These are phyloP conservation scores for Polypedilum vanderplanki DNA, from an alignment of 1,140 invertebrate species.

Conservation along the genomic window DNA sequence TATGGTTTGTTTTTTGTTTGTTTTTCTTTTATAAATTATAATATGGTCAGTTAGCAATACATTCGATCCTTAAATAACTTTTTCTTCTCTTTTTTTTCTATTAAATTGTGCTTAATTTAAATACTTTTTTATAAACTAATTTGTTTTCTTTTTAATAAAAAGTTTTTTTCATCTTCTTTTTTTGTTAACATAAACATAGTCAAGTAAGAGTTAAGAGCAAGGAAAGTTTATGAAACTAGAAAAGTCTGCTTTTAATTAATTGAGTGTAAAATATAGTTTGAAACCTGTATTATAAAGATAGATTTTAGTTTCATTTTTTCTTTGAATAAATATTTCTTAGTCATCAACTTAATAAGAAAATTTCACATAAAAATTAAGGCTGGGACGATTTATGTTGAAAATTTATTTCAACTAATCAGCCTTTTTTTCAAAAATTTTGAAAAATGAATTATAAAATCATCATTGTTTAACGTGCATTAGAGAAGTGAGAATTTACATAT, in stretches of 20 bases:
- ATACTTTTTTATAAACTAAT: slow-evolving; percentile 16
- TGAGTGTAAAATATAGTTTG: not conserved
- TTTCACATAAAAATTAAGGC: not conserved
- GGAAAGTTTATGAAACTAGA: not conserved
- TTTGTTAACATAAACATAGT: slow-evolving; percentile 14
- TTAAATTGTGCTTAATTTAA: not conserved
- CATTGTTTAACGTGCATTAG: no score
- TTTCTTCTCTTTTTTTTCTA: not conserved
- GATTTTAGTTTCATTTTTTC: not conserved
- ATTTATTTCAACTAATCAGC: not conserved
- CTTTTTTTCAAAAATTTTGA: no score
- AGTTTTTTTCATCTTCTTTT: not conserved
- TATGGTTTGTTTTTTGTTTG: no score
- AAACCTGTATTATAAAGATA: not conserved
- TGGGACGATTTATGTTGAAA: no score
- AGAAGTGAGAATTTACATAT: no score
- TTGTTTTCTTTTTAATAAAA: not conserved
- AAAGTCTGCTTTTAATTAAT: not conserved
- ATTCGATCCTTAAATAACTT: not conserved
- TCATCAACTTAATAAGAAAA: not conserved
- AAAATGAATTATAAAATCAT: no score
- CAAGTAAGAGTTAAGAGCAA: not conserved
- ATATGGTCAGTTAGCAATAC: no score
- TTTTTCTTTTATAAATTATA: no score
- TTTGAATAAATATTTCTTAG: not conserved